Evolutionary conservation across 1,140 invertebrate species (phyloP).

Genomic region (Muscidifurax raptorellus): DNA sequence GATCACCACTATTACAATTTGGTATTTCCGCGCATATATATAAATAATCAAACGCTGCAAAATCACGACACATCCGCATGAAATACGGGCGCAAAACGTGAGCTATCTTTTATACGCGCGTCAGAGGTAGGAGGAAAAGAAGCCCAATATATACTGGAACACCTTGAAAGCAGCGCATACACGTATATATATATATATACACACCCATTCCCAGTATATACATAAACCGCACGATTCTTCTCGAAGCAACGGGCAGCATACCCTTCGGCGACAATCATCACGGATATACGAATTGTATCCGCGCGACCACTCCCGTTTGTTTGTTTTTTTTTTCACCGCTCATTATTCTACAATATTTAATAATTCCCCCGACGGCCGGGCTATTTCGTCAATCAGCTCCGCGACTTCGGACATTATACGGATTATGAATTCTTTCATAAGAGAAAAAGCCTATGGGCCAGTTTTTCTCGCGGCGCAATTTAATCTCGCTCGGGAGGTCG

Average conservation of each 20-base stretch:
- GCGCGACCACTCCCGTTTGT: neutral
- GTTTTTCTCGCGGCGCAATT: neutral
- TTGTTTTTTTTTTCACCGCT: neutral
- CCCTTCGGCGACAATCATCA: neutral
- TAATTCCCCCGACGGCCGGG: neutral
- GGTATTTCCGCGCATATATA: too few relatives aligned
- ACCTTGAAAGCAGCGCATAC: constrained; percentile 31
- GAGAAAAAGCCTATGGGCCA: neutral
- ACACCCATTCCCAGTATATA: too few relatives aligned
- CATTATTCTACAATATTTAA: neutral
- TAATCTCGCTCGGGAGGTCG: neutral
- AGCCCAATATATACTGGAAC: constrained; percentile 29
- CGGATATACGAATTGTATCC: neutral
- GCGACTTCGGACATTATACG: too few relatives aligned
- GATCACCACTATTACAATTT: too few relatives aligned
- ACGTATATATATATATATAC: neutral
- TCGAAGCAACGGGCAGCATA: neutral
- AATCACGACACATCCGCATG: neutral
- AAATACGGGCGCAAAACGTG: neutral
- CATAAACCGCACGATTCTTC: neutral
- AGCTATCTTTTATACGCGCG: constrained; percentile 38
- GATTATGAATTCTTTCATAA: neutral
- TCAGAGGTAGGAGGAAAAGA: constrained; percentile 1
- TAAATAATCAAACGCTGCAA: too few relatives aligned
- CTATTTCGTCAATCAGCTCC: neutral